These are phyloP conservation scores for Caiman crocodilus DNA, from an alignment of 2,797 vertebrate genomes.

Conservation along the genomic window DNA sequence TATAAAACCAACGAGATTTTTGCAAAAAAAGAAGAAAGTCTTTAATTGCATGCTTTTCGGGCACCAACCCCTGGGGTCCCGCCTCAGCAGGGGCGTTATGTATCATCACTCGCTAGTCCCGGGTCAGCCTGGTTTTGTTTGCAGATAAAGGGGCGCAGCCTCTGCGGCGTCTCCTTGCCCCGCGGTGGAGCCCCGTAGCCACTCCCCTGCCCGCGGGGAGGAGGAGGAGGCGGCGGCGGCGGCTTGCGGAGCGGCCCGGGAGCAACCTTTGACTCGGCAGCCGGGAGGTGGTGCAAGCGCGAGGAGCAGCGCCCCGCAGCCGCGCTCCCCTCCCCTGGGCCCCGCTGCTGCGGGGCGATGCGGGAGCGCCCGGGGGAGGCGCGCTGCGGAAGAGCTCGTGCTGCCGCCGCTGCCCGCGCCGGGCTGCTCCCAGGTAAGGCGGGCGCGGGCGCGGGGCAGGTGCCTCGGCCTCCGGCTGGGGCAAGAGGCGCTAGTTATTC, in stretches of 20 bases:
- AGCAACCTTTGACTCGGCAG: too few relatives aligned
- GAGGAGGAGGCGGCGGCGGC: too few relatives aligned
- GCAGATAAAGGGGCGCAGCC: background rate
- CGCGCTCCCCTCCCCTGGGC: background rate
- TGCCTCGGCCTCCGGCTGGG: too few relatives aligned
- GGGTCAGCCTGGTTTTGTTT: background rate
- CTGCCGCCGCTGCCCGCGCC: background rate
- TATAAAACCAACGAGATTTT: too few relatives aligned
- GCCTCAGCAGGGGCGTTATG: background rate
- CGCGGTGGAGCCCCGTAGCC: background rate
- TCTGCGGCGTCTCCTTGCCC: background rate
- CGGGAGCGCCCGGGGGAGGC: background rate
- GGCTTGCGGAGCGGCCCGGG: too few relatives aligned
- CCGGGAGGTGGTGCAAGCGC: too few relatives aligned
- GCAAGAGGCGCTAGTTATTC: background rate
- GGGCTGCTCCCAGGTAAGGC: slow-evolving; percentile 36
- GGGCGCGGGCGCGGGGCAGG: too few relatives aligned
- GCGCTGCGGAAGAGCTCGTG: background rate
- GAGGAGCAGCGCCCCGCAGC: background rate
- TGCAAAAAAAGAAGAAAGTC: too few relatives aligned
- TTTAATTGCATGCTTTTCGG: too few relatives aligned
- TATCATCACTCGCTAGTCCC: too few relatives aligned
- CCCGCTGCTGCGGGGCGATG: slow-evolving; percentile 20
- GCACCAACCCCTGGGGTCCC: too few relatives aligned
- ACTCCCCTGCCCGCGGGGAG: background rate